These are phyloP conservation scores for Nomada ferruginata DNA, from an alignment of 2,888 invertebrate species.

Conservation along the genomic window DNA sequence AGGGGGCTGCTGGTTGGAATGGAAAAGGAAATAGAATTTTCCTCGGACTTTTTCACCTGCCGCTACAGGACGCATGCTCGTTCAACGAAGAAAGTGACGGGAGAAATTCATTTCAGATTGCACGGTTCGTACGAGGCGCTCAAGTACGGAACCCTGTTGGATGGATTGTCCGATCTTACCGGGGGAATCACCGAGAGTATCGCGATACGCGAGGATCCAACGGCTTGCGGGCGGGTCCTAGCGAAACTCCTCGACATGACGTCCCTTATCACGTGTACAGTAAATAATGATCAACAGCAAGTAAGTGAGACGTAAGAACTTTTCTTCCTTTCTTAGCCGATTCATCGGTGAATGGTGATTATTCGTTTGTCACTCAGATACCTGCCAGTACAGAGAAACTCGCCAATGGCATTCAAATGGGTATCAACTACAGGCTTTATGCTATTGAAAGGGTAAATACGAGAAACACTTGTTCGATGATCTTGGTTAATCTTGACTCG, in stretches of 20 bases:
- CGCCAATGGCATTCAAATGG: slow-evolving; percentile 90
- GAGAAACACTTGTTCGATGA: neutral
- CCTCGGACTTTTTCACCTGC: slow-evolving; percentile 9
- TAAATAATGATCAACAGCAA: slow-evolving; percentile 85
- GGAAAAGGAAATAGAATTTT: slow-evolving; percentile 6
- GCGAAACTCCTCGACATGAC: slow-evolving; percentile 91
- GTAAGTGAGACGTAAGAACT: slow-evolving; percentile 38
- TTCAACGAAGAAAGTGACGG: neutral
- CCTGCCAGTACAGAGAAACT: slow-evolving; percentile 88
- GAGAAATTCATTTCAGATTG: slow-evolving; percentile 85
- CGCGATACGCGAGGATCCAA: slow-evolving; percentile 89
- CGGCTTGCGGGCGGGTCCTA: slow-evolving; percentile 88
- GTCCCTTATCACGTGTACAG: slow-evolving; percentile 92
- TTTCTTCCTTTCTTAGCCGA: neutral
- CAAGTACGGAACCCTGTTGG: slow-evolving; percentile 95
- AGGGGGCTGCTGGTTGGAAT: slow-evolving; percentile 11
- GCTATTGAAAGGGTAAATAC: slow-evolving; percentile 89
- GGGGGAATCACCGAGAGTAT: slow-evolving; percentile 95
- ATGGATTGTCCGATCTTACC: slow-evolving; percentile 94
- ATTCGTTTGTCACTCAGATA: slow-evolving; percentile 82
- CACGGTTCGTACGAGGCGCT: slow-evolving; percentile 97
- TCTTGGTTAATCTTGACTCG: slow-evolving; percentile 2
- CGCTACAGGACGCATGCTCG: neutral
- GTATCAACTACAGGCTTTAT: slow-evolving; percentile 92
- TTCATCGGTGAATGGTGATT: neutral